These are phyloP conservation scores for Drosophila ezoana DNA, from an alignment of 2,888 invertebrate genomes.

Conservation along the genomic window DNA sequence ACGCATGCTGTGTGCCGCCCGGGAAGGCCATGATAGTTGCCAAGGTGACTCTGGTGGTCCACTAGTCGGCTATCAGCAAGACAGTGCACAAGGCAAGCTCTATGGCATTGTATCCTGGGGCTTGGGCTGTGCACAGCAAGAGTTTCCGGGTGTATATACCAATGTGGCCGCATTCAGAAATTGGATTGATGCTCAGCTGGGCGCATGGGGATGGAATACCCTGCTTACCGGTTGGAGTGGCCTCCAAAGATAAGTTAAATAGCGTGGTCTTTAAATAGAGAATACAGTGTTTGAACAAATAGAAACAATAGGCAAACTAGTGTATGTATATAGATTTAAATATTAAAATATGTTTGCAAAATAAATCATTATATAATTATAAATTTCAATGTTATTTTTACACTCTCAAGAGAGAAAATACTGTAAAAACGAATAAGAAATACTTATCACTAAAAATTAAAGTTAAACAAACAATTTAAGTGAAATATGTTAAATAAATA, in stretches of 20 bases:
- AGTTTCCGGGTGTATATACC: constrained; percentile 80
- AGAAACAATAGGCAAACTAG: too few relatives aligned
- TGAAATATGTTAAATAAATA: too few relatives aligned
- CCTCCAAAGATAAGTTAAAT: constrained; percentile 30
- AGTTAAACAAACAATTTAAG: too few relatives aligned
- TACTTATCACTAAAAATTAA: too few relatives aligned
- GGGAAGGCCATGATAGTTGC: constrained; percentile 77
- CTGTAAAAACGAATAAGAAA: too few relatives aligned
- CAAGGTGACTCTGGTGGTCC: constrained; percentile 83
- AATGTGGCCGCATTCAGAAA: constrained; percentile 67
- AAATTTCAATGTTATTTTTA: too few relatives aligned
- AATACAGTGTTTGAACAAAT: too few relatives aligned
- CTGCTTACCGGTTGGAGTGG: constrained; percentile 63
- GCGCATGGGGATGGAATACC: constrained; percentile 68
- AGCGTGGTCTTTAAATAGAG: too few relatives aligned
- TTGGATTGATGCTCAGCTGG: constrained; percentile 76
- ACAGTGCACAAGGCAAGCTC: constrained; percentile 51
- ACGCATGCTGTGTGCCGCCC: constrained; percentile 80
- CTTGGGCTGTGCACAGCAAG: constrained; percentile 74
- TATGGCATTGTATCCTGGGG: constrained; percentile 82
- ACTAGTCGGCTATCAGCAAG: constrained; percentile 62
- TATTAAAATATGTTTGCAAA: too few relatives aligned
- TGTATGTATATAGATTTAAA: too few relatives aligned
- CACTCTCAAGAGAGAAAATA: too few relatives aligned
- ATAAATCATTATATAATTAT: too few relatives aligned